Evolutionary conservation across 2,113 vertebrate species (phyloP).

Genomic region (Nerophis ophidion): DNA sequence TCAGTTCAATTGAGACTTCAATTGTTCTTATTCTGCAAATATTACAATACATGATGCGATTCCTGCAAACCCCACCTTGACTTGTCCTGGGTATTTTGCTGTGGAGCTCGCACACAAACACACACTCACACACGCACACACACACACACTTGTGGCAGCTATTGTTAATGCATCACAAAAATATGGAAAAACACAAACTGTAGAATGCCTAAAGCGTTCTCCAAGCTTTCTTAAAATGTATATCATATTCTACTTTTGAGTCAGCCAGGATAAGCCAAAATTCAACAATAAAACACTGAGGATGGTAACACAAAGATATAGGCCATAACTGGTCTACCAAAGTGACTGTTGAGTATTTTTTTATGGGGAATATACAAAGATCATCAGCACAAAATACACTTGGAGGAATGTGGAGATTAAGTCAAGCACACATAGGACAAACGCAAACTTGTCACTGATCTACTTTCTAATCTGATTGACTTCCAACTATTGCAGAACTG

Average conservation of each 20-base stretch:
- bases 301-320: constrained; percentile 92
- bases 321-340: constrained; percentile 79
- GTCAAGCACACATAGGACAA: constrained; percentile 7
- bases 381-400: constrained; percentile 61
- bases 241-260: constrained; percentile 73
- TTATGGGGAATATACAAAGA: constrained; percentile 77
- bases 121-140: no score
- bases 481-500: constrained; percentile 65
- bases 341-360: constrained; percentile 41
- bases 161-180: constrained; percentile 78
- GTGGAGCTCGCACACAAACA: constrained; percentile 73
- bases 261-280: constrained; percentile 89
- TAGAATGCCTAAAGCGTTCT: constrained; percentile 82
- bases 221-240: constrained; percentile 86
- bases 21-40: constrained; percentile 29
- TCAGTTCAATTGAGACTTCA: constrained; percentile 10
- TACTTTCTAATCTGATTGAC: constrained; percentile 65
- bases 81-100: constrained; percentile 87
- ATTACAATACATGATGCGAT: constrained; percentile 34
- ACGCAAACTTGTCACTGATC: constrained; percentile 55
- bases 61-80: constrained; percentile 88
- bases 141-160: constrained; percentile 89
- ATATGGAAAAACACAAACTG: constrained; percentile 77
- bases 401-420: background rate
- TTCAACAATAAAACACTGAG: constrained; percentile 65